Evolutionary conservation across 2,113 vertebrate species (phyloP), one percentile per base, ranked within the genome.

Genomic region (Hippocampus mohnikei): DNA sequence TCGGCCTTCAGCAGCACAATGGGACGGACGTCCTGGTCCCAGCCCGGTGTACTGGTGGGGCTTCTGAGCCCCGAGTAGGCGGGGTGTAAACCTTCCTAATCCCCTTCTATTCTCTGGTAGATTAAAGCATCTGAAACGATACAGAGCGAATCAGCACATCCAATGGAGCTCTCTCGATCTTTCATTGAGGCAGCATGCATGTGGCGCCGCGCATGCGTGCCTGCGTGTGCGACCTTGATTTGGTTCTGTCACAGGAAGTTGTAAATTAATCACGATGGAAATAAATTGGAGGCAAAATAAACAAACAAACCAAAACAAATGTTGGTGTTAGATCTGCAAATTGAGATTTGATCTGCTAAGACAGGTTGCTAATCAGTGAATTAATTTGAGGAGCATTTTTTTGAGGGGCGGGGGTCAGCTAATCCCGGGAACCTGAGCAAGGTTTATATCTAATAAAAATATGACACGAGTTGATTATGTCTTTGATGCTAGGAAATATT

Each of bases 81-180:
- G 76, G 78, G 80, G 53, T 21, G n/a, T 64, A 75, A 79, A 74
- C 75, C 60, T 71, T 71, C 67, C 79, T 92, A 92, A 93, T 92
- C 91, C 91, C 84, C 40, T 25, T 83, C 85, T 84, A 89, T 91
- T 92, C 79, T 91, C 74, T 81, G 71, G 70, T 82, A 90, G 90
- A 90, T 93, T 92, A 92, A 84, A 87, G 11, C 74, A 80, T 88
- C 81, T 91, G 88, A 90, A 91, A 80, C 83, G n/a, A 75, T 78
- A 82, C 81, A 75, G 80, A 86, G 80, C 92, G 92, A 93, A 87
- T 93, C 92, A 93, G 92, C 92, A 92, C 69, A 91, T 93, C 85
- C 78, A 91, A 81, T 85, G 74, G 80, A 71, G 81, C 66, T 71
- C 71, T 67, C 69, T 83, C 61, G 76, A 85, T 73, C 82, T 83